Conservation (phyloP, 30 jellyfish, hydroid and myxozoan species). For the Aurelia coerulea region DNA sequence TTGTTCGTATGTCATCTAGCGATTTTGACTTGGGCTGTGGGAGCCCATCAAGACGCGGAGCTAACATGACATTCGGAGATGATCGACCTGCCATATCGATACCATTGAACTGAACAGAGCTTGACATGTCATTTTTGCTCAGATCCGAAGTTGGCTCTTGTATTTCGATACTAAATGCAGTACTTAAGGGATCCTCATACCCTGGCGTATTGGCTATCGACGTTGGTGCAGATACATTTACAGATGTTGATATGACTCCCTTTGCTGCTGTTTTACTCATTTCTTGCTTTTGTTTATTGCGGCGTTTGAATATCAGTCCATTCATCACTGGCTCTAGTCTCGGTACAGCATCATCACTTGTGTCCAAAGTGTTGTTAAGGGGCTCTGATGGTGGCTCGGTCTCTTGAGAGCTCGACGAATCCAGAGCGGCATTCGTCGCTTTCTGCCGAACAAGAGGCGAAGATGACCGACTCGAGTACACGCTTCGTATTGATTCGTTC, state of each 20-base stretch:
- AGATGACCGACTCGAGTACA: slow-evolving; percentile 56
- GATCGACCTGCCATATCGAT: slow-evolving; percentile 1
- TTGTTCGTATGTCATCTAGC: slow-evolving; percentile 25
- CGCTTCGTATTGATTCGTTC: slow-evolving; percentile 39
- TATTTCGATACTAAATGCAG: background rate
- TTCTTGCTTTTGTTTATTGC: slow-evolving; percentile 35
- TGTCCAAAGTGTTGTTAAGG: slow-evolving; percentile 1
- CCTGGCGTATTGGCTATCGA: background rate
- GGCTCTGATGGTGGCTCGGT: slow-evolving; percentile 26
- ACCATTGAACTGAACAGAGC: background rate
- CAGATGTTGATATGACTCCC: background rate
- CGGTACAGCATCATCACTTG: slow-evolving; percentile 49
- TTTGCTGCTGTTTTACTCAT: background rate
- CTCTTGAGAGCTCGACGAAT: slow-evolving; percentile 63
- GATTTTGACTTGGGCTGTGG: slow-evolving; percentile 28
- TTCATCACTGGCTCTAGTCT: slow-evolving; percentile 55
- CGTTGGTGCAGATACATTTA: too few species aligned
- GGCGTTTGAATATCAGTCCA: slow-evolving; percentile 58
- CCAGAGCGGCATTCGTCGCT: slow-evolving; percentile 40
- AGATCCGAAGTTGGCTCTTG: background rate
- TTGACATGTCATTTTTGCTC: background rate
- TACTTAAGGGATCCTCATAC: background rate
- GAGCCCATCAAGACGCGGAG: background rate
- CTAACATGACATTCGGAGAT: slow-evolving; percentile 8
- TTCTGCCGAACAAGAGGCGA: slow-evolving; percentile 78